These are phyloP conservation scores for Oceanites oceanicus DNA, from an alignment of 2,113 vertebrate genomes.

Conservation along the genomic window DNA sequence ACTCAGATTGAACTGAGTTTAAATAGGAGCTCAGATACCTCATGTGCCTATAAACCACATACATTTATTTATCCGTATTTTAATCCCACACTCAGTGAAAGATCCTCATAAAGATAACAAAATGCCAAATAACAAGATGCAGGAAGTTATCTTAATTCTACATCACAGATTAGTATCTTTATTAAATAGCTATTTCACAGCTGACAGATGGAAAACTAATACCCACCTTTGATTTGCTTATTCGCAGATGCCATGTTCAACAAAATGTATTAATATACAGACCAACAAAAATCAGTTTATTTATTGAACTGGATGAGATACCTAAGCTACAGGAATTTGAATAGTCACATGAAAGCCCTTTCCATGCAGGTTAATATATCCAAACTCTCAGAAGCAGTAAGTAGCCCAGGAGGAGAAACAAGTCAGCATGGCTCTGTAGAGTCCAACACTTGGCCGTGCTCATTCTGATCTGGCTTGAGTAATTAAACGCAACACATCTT, in stretches of 20 bases:
- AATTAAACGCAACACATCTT: neutral
- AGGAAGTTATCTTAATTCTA: slow-evolving; percentile 3
- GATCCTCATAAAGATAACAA: neutral
- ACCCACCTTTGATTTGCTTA: neutral
- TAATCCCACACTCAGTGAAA: neutral
- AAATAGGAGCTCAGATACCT: neutral
- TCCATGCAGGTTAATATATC: neutral
- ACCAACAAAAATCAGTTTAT: neutral
- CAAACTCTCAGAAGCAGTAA: neutral
- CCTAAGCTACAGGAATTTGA: neutral
- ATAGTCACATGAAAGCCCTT: neutral
- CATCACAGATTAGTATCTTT: neutral
- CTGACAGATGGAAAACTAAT: slow-evolving; percentile 6
- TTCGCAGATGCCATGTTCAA: neutral
- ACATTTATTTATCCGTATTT: neutral
- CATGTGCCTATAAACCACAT: neutral
- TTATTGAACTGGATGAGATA: neutral
- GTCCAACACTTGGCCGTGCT: rapidly evolving
- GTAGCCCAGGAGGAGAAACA: neutral
- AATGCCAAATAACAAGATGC: neutral
- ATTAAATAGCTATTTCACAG: slow-evolving; percentile 14
- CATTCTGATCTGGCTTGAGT: neutral
- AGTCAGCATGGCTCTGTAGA: neutral
- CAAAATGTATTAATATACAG: neutral
- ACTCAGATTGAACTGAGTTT: neutral